Conservation (phyloP, 2,888 invertebrate genomes). For the Romanomermis culicivorax region DNA sequence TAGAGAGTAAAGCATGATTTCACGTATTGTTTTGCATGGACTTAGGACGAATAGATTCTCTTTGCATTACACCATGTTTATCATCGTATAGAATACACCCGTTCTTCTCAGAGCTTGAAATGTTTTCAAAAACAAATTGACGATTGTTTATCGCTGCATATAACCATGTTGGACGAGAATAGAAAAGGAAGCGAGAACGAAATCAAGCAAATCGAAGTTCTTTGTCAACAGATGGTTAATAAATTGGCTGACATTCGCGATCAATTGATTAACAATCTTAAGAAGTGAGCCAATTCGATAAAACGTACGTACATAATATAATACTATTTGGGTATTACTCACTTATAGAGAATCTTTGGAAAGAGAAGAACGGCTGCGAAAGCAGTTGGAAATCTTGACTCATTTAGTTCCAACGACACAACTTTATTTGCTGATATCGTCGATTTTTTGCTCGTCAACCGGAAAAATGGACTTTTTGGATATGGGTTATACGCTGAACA, state of each 20-base stretch:
- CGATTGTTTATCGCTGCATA: conserved; percentile 45
- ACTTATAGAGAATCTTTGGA: too few species aligned
- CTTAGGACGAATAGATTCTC: too few species aligned
- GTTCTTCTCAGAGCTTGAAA: conserved; percentile 33
- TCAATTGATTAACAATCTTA: conserved; percentile 30
- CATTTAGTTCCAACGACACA: conserved; percentile 38
- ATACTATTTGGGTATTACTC: too few species aligned
- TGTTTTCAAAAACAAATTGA: conserved; percentile 45
- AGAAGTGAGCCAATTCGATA: not conserved
- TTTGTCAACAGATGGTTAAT: conserved; percentile 46
- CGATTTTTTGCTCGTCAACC: conserved; percentile 47
- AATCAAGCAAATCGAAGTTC: conserved; percentile 43
- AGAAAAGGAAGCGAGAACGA: conserved; percentile 43
- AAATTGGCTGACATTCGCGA: conserved; percentile 46
- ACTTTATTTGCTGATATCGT: conserved; percentile 46
- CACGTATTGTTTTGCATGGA: too few species aligned
- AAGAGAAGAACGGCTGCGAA: conserved; percentile 15
- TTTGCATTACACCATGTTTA: too few species aligned
- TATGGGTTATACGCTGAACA: conserved; percentile 43
- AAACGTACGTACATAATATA: not conserved
- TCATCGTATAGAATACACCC: too few species aligned
- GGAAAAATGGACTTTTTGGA: conserved; percentile 53
- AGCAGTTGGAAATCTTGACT: conserved; percentile 15
- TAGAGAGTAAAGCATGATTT: too few species aligned
- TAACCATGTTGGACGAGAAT: conserved; percentile 45